Conservation (phyloP, 1,140 invertebrate genomes). For the Trissolcus basalis region DNA sequence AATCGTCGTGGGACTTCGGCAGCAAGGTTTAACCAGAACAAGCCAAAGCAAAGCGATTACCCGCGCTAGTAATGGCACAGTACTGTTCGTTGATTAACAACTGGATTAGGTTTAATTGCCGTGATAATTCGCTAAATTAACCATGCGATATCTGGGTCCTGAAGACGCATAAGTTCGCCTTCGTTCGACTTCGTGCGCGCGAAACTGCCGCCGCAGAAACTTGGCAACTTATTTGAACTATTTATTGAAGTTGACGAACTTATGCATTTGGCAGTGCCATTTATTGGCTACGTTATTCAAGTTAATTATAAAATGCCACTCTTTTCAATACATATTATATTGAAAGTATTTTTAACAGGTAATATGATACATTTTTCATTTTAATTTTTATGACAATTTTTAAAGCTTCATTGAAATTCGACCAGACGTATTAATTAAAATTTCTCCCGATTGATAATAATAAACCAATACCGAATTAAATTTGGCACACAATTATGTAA, state of each 20-base stretch:
- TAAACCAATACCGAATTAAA: too few species aligned
- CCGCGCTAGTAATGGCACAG: conserved; percentile 36
- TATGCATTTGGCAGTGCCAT: not conserved
- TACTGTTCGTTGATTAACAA: conserved; percentile 62
- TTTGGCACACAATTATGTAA: too few species aligned
- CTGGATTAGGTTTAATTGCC: conserved; percentile 60
- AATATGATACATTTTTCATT: too few species aligned
- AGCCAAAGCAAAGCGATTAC: conserved; percentile 53
- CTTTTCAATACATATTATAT: too few species aligned
- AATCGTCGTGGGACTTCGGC: conserved; percentile 55
- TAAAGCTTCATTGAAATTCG: too few species aligned
- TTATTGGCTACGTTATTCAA: too few species aligned
- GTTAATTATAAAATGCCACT: too few species aligned
- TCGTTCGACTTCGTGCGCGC: conserved; percentile 28
- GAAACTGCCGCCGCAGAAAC: conserved; percentile 34
- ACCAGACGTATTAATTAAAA: too few species aligned
- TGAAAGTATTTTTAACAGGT: too few species aligned
- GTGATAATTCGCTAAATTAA: conserved; percentile 49
- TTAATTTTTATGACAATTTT: too few species aligned
- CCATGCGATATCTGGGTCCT: conserved; percentile 38
- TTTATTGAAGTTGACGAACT: conserved; percentile 31
- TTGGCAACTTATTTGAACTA: conserved; percentile 47
- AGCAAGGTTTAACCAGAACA: conserved; percentile 28
- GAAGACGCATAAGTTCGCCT: conserved; percentile 42
- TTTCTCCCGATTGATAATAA: too few species aligned